phyloP scores from a whole-genome alignment of 2,888 invertebrate species.

The Ormyrus pomaceus region DNA sequence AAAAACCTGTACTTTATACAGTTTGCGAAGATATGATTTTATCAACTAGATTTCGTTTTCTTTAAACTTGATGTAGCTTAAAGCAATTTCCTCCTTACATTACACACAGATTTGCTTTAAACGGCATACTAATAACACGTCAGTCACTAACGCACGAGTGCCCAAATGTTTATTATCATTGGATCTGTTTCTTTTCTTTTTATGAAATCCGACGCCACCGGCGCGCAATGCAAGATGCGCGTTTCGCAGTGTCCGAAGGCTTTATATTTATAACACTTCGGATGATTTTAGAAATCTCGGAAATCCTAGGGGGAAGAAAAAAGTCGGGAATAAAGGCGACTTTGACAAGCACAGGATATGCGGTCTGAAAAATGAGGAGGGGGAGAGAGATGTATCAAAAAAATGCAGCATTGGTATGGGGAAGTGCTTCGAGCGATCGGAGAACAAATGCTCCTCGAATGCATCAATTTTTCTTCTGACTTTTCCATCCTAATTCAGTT shows the following conservation, averaged over 20 bases:
- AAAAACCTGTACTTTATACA: too few relatives aligned
- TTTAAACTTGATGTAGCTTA: not conserved
- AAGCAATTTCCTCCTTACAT: too few relatives aligned
- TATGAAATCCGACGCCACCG: not conserved
- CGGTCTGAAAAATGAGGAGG: not conserved
- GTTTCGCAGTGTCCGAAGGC: not conserved
- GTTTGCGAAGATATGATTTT: too few relatives aligned
- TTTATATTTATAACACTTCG: conserved; percentile 10
- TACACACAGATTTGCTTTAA: too few relatives aligned
- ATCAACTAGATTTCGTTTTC: not conserved
- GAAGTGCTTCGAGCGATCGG: not conserved
- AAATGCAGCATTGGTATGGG: not conserved
- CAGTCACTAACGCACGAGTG: not conserved
- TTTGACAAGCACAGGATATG: not conserved
- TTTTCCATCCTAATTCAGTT: too few relatives aligned
- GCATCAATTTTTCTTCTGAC: not conserved
- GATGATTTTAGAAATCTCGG: not conserved
- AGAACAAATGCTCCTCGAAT: not conserved
- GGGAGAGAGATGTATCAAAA: not conserved
- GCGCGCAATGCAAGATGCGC: not conserved
- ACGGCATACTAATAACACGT: too few relatives aligned
- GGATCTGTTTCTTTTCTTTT: not conserved
- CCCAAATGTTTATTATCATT: conserved; percentile 4
- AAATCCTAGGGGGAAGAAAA: not conserved
- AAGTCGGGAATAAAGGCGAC: not conserved